These are phyloP conservation scores for Mythimna loreyi DNA, from an alignment of 2,888 invertebrate genomes.

Conservation along the genomic window DNA sequence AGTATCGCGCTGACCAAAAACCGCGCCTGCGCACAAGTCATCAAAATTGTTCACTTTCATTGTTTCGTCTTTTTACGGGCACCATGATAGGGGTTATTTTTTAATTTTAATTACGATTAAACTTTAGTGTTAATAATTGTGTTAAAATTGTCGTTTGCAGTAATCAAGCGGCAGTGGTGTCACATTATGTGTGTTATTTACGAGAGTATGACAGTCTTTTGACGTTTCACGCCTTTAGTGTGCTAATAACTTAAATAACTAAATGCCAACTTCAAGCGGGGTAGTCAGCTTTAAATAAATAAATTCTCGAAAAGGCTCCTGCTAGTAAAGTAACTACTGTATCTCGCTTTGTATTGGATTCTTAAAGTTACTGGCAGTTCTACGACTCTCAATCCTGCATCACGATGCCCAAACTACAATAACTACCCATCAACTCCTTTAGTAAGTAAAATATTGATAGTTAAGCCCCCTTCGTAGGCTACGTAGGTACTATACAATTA, in stretches of 20 bases:
- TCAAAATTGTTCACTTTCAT: conserved; percentile 86
- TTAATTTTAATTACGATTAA: conserved; percentile 56
- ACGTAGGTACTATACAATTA: conserved; percentile 52
- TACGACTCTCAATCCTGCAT: conserved; percentile 17
- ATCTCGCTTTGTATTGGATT: conserved; percentile 26
- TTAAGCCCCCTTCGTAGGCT: conserved; percentile 53
- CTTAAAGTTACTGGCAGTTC: conserved; percentile 34
- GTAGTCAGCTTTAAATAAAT: conserved; percentile 12
- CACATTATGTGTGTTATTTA: conserved; percentile 17
- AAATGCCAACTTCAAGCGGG: conserved; percentile 20
- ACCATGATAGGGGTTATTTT: conserved; percentile 77
- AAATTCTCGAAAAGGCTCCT: conserved; percentile 8
- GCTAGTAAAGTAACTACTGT: conserved; percentile 2
- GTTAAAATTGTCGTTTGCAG: conserved; percentile 28
- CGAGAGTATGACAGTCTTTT: conserved; percentile 4
- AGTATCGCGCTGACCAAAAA: conserved; percentile 80
- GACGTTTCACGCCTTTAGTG: conserved; percentile 6
- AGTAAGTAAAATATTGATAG: conserved; percentile 52
- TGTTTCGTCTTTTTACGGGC: conserved; percentile 74
- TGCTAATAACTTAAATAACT: conserved; percentile 32
- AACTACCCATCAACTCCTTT: conserved; percentile 40
- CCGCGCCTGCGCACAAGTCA: conserved; percentile 76
- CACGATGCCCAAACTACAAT: conserved; percentile 18
- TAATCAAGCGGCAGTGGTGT: conserved; percentile 19
- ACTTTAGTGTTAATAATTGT: conserved; percentile 52